Conservation (phyloP, 1,140 invertebrate species). For the Danaus plexippus region DNA sequence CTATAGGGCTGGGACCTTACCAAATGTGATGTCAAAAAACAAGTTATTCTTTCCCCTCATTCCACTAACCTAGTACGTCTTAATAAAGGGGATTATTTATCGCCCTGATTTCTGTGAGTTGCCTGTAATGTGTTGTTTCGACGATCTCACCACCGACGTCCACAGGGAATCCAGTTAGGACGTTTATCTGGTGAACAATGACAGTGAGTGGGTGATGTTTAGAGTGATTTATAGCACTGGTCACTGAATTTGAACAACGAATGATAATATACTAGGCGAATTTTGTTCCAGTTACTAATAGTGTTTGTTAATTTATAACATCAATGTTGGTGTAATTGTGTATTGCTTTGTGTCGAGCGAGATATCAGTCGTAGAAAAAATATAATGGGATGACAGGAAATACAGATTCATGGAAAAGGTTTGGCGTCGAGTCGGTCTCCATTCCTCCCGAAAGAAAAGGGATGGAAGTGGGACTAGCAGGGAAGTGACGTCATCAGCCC, state of each 20-base stretch:
- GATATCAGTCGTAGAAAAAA: conserved; percentile 26
- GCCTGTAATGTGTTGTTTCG: conserved; percentile 18
- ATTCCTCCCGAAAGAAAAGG: conserved; percentile 71
- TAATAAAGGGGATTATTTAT: conserved; percentile 53
- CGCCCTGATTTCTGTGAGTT: conserved; percentile 35
- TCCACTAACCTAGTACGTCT: conserved; percentile 66
- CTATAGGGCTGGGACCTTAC: conserved; percentile 55
- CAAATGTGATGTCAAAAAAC: conserved; percentile 67
- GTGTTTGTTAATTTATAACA: no score
- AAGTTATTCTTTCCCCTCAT: conserved; percentile 66
- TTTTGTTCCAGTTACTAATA: no score
- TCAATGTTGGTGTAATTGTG: conserved; percentile 23
- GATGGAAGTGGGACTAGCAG: conserved; percentile 64
- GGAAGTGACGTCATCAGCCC: conserved; percentile 51
- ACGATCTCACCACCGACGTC: conserved; percentile 14
- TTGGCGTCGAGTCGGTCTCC: conserved; percentile 70
- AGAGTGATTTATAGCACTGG: conserved; percentile 29
- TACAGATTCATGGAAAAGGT: conserved; percentile 71
- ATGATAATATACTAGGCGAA: neutral
- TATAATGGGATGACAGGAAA: conserved; percentile 69
- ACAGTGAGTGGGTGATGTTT: conserved; percentile 46
- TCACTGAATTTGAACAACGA: conserved; percentile 19
- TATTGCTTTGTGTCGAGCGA: conserved; percentile 25
- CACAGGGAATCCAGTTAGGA: conserved; percentile 19
- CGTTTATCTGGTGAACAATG: conserved; percentile 46